Evolutionary conservation across 92 coral and sea anemone genomes (phyloP).

Genomic region (Epizoanthus scotinus): DNA sequence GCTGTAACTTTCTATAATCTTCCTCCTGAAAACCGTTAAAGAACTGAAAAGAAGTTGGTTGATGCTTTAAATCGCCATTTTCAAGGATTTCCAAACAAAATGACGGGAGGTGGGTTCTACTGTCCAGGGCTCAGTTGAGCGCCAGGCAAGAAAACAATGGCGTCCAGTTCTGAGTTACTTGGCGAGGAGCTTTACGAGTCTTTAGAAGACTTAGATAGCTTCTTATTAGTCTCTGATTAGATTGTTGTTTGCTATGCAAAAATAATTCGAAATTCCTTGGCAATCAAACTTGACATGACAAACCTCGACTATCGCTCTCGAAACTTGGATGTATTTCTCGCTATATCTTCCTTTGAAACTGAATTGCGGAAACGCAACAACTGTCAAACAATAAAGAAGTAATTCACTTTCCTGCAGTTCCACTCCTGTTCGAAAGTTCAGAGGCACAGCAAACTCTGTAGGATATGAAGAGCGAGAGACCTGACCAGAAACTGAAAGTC

Average conservation of each 20-base stretch:
- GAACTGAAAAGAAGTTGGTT: too few relatives aligned
- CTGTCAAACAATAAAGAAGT: neutral
- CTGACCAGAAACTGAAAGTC: neutral
- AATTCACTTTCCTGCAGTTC: constrained; percentile 16
- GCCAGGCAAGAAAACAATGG: too few relatives aligned
- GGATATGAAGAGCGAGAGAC: neutral
- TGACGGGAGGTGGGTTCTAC: too few relatives aligned
- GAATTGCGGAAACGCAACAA: constrained; percentile 6
- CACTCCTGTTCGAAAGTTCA: constrained; percentile 7
- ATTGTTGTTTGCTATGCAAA: constrained; percentile 3
- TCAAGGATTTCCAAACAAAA: too few relatives aligned
- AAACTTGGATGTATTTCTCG: constrained; percentile 7
- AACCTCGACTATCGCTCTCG: neutral
- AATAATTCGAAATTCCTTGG: constrained; percentile 15
- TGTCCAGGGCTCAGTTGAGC: too few relatives aligned
- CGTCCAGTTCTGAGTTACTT: too few relatives aligned
- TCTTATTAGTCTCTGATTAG: too few relatives aligned
- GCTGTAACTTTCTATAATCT: too few relatives aligned
- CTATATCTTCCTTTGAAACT: constrained; percentile 21
- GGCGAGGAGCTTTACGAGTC: too few relatives aligned
- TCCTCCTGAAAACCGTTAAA: too few relatives aligned
- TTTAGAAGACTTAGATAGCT: too few relatives aligned
- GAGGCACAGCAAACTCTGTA: neutral
- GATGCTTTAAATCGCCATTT: too few relatives aligned
- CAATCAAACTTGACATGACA: neutral